Evolutionary conservation across 2,113 vertebrate species (phyloP), one percentile per base, ranked within the genome.

Genomic region (Myotis lucifugus): DNA sequence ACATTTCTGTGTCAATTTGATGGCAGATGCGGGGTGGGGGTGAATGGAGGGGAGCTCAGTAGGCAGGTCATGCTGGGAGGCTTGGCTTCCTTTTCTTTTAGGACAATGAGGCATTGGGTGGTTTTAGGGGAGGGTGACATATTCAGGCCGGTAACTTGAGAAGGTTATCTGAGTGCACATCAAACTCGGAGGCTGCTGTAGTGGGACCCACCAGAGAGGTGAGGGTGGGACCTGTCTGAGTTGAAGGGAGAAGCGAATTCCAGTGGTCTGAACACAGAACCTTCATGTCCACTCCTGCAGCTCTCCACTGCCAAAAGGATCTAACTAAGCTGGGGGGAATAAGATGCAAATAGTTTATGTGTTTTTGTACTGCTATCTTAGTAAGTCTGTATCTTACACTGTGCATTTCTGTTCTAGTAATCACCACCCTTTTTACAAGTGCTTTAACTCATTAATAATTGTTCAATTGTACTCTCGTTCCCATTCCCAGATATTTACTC

Each of bases 31-130:
- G 7, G 32, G 19, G 8, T 0, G 25, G 29, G 6, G 1, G 37
- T 25, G 27, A 19, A 18, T 32, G 3, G 13, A 13, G 14, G 27
- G 21, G 18, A 76, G 13, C 5, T 29, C 29, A 23, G n/a, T 7
- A 37, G 56, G 21, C 8, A 21, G 29, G 5, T 40, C 50, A 34
- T 1, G 6, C 29, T 12, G 72, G 72, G 32, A 66, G 34, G 11
- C 21, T 54, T 34, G 54, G 25, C 46, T 91, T 78, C 67, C 72
- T 69, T 84, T 48, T 54, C 74, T 56, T 91, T 79, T 37, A 59
- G 70, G 59, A 27, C 0, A 32, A n/a, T 29, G 86, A 92, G 42
- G 32, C 48, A 50, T 0, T 59, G 4, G 37, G 46, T 83, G 19
- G 12, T 73, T 91, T 42, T 21, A 73, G 18, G 46, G 40, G 25